Conservation (phyloP, 2,888 invertebrate genomes). For the Hyposoter dolosus region DNA sequence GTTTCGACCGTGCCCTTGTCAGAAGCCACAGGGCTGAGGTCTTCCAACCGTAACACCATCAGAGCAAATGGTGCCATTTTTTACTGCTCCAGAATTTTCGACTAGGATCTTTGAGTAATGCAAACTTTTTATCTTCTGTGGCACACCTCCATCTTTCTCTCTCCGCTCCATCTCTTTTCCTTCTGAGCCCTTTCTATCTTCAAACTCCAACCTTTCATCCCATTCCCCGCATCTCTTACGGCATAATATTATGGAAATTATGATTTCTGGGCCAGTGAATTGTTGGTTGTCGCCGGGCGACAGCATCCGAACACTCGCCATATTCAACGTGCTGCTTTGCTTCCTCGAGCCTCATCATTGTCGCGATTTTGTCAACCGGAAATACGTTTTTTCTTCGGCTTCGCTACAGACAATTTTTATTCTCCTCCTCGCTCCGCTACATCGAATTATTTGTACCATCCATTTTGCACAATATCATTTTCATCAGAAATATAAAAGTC, state of each 20-base stretch:
- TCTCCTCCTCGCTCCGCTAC: neutral
- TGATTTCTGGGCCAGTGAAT: slow-evolving; percentile 68
- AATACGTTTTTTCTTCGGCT: slow-evolving; percentile 52
- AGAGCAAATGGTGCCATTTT: slow-evolving; percentile 25
- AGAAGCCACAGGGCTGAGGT: slow-evolving; percentile 17
- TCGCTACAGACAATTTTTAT: slow-evolving; percentile 2
- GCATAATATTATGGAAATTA: slow-evolving; percentile 74
- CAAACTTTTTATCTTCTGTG: slow-evolving; percentile 61
- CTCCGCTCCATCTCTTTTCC: slow-evolving; percentile 17
- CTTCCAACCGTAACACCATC: slow-evolving; percentile 41
- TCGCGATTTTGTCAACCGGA: slow-evolving; percentile 47
- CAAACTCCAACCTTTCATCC: slow-evolving; percentile 17
- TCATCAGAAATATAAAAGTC: neutral
- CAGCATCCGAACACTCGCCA: slow-evolving; percentile 22
- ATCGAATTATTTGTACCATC: neutral
- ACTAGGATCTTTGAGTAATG: slow-evolving; percentile 68
- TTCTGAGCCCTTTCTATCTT: slow-evolving; percentile 17
- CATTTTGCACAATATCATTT: neutral
- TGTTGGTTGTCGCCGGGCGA: slow-evolving; percentile 59
- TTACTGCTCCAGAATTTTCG: slow-evolving; percentile 59
- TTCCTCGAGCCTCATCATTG: slow-evolving; percentile 56
- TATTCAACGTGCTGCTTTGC: slow-evolving; percentile 42
- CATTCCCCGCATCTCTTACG: slow-evolving; percentile 8
- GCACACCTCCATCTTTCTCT: neutral
- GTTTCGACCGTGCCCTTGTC: neutral